Conservation (phyloP, 2,888 invertebrate genomes). For the Hypolimnas misippus region DNA sequence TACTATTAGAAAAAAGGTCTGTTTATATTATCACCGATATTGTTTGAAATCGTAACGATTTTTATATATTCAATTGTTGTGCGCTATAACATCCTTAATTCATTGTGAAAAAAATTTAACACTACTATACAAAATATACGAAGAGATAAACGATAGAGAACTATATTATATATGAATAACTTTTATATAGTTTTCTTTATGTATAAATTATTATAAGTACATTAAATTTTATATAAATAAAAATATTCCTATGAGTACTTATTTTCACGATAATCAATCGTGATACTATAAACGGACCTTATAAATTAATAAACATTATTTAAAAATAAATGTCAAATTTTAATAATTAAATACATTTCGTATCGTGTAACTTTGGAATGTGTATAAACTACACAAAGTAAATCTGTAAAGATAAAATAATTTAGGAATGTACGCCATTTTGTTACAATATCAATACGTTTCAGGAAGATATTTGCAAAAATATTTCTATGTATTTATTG, state of each 20-base stretch:
- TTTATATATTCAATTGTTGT: conserved; percentile 1
- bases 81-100: neutral
- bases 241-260: too few species aligned
- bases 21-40: conserved; percentile 22
- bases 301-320: neutral
- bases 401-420: neutral
- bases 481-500: conserved; percentile 13
- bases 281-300: conserved; percentile 26
- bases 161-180: too few species aligned
- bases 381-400: conserved; percentile 25
- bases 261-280: neutral
- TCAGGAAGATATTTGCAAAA: conserved; percentile 3
- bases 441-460: neutral
- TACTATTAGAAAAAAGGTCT: conserved; percentile 32
- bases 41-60: neutral
- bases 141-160: too few species aligned
- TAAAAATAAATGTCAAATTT: conserved; percentile 22
- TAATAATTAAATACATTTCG: conserved; percentile 8
- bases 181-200: too few species aligned
- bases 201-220: too few species aligned
- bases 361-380: conserved; percentile 31
- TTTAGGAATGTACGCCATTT: conserved; percentile 22
- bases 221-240: too few species aligned
- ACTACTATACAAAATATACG: neutral
- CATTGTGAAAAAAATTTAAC: neutral